Evolutionary conservation across 2,888 invertebrate genomes (phyloP).

Genomic region (Drosophila helvetica): DNA sequence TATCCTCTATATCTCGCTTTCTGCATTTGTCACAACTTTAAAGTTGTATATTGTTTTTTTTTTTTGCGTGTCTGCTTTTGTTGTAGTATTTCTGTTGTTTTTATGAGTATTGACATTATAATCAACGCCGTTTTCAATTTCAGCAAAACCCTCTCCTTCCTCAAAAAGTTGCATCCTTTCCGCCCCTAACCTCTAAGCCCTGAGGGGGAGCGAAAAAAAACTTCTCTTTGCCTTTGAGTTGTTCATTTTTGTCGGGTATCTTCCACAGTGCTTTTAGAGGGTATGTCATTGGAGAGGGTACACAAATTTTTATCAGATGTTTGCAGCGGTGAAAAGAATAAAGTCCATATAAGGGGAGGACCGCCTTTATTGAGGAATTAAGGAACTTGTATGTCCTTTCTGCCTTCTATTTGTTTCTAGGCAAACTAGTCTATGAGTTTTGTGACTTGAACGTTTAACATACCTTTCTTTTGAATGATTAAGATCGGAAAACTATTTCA

Average conservation of each 20-base stretch:
- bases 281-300: neutral
- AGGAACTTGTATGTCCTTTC: too few species aligned
- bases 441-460: too few species aligned
- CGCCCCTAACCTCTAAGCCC: neutral
- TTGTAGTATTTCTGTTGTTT: conserved; percentile 47
- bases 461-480: too few species aligned
- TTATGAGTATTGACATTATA: conserved; percentile 79
- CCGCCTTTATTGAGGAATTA: too few species aligned
- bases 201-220: conserved; percentile 42
- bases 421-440: too few species aligned
- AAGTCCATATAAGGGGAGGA: too few species aligned
- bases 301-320: too few species aligned
- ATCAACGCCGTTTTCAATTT: conserved; percentile 80
- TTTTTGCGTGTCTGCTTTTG: conserved; percentile 17
- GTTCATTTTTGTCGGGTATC: conserved; percentile 57
- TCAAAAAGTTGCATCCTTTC: conserved; percentile 62
- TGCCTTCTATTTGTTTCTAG: too few species aligned
- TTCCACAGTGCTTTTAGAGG: conserved; percentile 21
- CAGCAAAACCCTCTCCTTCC: conserved; percentile 50
- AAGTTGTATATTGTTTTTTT: conserved; percentile 26
- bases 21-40: conserved; percentile 46
- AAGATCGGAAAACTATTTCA: too few species aligned
- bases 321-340: neutral
- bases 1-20: conserved; percentile 13
- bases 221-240: conserved; percentile 63